phyloP scores from a whole-genome alignment of 1,140 invertebrate genomes.

The Cecropterus lyciades region DNA sequence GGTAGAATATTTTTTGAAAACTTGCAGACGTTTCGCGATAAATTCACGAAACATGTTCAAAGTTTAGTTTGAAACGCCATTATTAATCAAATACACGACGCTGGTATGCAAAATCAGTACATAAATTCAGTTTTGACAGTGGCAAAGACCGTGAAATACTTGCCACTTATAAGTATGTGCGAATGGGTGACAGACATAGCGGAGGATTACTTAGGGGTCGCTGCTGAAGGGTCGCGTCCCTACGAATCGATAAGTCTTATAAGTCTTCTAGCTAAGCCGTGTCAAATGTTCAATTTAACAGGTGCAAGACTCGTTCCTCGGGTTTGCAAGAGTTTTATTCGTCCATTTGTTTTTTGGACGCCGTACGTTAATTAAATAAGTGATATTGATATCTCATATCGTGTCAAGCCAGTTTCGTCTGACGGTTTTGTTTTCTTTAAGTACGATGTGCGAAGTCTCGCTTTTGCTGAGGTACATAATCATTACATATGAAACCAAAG shows the following conservation, averaged over 20 bases:
- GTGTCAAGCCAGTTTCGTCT: background rate
- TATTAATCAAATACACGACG: too few relatives aligned
- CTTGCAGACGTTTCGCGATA: too few relatives aligned
- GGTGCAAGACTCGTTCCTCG: slow-evolving; percentile 6
- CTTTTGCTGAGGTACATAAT: too few relatives aligned
- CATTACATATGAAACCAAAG: too few relatives aligned
- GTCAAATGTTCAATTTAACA: slow-evolving; percentile 18
- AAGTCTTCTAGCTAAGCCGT: slow-evolving; percentile 25
- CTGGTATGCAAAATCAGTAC: too few relatives aligned
- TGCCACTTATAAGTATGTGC: slow-evolving; percentile 22
- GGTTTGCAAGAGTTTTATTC: slow-evolving; percentile 3
- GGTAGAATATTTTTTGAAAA: too few relatives aligned
- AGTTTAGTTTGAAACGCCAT: too few relatives aligned
- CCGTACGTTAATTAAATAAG: slow-evolving; percentile 2
- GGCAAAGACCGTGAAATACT: slow-evolving; percentile 25
- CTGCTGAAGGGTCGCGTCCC: slow-evolving; percentile 26
- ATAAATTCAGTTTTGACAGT: background rate
- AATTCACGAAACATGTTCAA: too few relatives aligned
- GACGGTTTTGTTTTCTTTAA: slow-evolving; percentile 1
- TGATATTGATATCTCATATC: slow-evolving; percentile 8
- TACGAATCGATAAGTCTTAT: slow-evolving; percentile 28
- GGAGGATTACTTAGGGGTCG: slow-evolving; percentile 32
- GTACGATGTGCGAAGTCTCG: too few relatives aligned
- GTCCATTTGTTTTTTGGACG: background rate
- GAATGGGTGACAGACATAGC: slow-evolving; percentile 30